Conservation (phyloP, 2,797 vertebrate species). For the Coccyzus lansbergi region DNA sequence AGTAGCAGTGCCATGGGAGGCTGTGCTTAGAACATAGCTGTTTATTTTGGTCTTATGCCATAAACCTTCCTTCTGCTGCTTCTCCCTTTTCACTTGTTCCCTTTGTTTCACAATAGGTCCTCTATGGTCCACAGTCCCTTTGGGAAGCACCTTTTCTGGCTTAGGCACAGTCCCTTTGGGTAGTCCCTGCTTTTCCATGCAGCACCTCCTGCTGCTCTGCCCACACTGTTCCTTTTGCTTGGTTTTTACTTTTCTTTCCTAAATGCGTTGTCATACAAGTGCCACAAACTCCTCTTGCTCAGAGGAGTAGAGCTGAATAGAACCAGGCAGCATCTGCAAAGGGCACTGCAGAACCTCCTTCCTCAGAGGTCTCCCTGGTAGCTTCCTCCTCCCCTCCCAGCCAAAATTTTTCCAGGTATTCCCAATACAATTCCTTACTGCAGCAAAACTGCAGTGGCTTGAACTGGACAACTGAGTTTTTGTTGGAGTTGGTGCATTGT, state of each 20-base stretch:
- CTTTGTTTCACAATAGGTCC: not conserved
- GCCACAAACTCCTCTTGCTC: not conserved
- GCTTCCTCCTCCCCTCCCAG: not conserved
- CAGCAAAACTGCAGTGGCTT: not conserved
- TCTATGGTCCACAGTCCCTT: not conserved
- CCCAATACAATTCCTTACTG: not conserved
- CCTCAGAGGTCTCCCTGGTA: not conserved
- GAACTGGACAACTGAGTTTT: not conserved
- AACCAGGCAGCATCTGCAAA: not conserved
- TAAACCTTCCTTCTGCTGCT: not conserved
- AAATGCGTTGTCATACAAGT: not conserved
- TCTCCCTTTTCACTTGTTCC: not conserved
- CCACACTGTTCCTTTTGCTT: not conserved
- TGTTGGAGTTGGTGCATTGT: not conserved
- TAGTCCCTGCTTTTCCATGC: not conserved
- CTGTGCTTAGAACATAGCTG: not conserved
- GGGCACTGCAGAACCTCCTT: not conserved
- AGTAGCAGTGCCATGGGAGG: rapidly evolving
- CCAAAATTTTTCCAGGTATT: no score
- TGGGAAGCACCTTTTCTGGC: not conserved
- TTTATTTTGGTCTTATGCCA: not conserved
- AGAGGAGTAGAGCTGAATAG: not conserved
- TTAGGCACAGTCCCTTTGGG: no score
- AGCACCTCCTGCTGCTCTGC: not conserved
- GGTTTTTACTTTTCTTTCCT: not conserved